These are phyloP conservation scores for Drosophila fulvimacula DNA, from an alignment of 2,888 invertebrate genomes.

Conservation along the genomic window DNA sequence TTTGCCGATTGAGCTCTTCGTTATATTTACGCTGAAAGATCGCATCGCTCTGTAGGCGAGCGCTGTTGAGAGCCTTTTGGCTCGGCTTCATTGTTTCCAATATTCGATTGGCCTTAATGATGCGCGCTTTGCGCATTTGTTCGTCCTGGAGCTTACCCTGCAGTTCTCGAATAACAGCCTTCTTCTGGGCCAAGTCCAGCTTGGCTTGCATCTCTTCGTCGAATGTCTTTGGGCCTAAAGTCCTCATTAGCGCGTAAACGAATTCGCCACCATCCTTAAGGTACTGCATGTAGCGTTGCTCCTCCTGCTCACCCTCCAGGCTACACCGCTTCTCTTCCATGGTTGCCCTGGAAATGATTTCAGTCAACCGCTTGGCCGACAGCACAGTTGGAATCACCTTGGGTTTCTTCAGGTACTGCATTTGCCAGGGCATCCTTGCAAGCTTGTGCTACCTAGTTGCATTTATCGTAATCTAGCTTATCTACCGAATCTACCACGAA, in stretches of 20 bases:
- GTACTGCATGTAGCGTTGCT: conserved; percentile 52
- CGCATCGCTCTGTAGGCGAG: conserved; percentile 53
- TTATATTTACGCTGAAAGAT: conserved; percentile 44
- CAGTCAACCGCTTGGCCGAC: background rate
- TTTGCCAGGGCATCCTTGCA: background rate
- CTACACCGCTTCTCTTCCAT: background rate
- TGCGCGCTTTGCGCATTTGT: conserved; percentile 53
- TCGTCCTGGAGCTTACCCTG: conserved; percentile 30
- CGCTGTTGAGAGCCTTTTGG: conserved; percentile 33
- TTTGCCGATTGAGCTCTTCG: conserved; percentile 50
- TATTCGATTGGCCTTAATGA: conserved; percentile 52
- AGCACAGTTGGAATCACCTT: background rate
- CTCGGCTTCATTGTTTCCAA: conserved; percentile 60
- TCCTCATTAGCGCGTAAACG: conserved; percentile 32
- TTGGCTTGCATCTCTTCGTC: conserved; percentile 19
- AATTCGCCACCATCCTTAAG: conserved; percentile 52
- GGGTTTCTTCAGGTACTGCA: background rate
- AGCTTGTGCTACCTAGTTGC: background rate
- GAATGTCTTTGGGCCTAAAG: background rate
- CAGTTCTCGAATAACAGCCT: conserved; percentile 12
- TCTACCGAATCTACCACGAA: background rate
- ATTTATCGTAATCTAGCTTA: background rate
- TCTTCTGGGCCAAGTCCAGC: background rate
- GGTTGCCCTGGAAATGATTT: background rate
- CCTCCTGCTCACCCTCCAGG: conserved; percentile 42